Evolutionary conservation across 1,140 invertebrate genomes (phyloP).

Genomic region (Drosophila sp.): DNA sequence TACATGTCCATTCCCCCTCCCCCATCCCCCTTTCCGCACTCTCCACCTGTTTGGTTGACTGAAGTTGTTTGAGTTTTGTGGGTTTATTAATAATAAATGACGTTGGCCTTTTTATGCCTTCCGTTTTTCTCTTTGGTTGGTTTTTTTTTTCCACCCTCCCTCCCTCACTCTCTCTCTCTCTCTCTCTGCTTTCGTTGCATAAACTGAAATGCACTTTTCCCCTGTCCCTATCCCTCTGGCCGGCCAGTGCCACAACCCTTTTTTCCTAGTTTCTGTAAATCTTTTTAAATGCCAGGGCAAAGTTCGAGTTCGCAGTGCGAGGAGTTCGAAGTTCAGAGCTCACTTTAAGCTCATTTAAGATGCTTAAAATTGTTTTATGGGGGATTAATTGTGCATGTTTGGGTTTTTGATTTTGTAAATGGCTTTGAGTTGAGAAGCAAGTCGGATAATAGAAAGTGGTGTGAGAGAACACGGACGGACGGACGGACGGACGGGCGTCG

Average conservation of each 20-base stretch:
- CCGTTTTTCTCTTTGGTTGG: not conserved
- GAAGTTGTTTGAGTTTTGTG: conserved; percentile 78
- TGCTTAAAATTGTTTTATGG: conserved; percentile 73
- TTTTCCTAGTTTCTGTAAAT: conserved; percentile 36
- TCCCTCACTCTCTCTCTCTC: not conserved
- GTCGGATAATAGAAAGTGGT: not conserved
- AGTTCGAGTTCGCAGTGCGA: conserved; percentile 30
- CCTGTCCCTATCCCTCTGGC: conserved; percentile 14
- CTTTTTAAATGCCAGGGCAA: conserved; percentile 53
- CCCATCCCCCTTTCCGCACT: not conserved
- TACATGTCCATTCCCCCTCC: not conserved
- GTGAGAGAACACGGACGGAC: not conserved
- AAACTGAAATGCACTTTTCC: conserved; percentile 39
- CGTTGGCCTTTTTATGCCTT: conserved; percentile 67
- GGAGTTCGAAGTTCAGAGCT: conserved; percentile 5
- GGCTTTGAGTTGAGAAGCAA: conserved; percentile 9
- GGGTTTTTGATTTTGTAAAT: conserved; percentile 39
- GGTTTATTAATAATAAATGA: conserved; percentile 78
- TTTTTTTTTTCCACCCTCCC: not conserved
- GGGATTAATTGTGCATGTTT: conserved; percentile 69
- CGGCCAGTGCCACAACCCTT: conserved; percentile 75
- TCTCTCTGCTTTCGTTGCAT: not conserved
- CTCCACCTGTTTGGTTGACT: conserved; percentile 36
- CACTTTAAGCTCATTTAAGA: conserved; percentile 74
- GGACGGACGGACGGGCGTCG: not conserved